These are phyloP conservation scores for Vannuccia rotundouncinata DNA, from an alignment of 2,888 invertebrate species.

Conservation along the genomic window DNA sequence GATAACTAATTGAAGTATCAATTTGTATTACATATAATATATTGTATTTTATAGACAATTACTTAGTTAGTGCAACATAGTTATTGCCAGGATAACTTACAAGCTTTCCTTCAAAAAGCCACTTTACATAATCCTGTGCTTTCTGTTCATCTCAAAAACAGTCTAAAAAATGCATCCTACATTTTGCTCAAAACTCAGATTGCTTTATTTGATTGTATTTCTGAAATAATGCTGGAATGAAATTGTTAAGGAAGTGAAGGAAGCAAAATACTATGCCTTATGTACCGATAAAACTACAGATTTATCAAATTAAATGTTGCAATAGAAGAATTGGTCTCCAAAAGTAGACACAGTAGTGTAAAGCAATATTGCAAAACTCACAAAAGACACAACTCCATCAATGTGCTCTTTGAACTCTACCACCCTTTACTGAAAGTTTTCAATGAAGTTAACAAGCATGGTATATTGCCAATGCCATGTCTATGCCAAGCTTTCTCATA, in stretches of 20 bases:
- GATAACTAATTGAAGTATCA: too few species aligned
- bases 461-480: conserved; percentile 13
- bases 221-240: neutral
- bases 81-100: neutral
- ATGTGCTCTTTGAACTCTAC: conserved; percentile 17
- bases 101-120: neutral
- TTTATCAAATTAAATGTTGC: neutral
- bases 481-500: neutral
- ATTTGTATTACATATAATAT: too few species aligned
- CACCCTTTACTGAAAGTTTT: conserved; percentile 12
- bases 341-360: neutral
- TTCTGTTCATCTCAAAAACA: neutral
- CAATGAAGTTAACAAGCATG: conserved; percentile 7
- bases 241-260: neutral
- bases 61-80: too few species aligned
- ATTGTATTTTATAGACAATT: too few species aligned
- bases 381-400: conserved; percentile 21
- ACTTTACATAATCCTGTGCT: neutral
- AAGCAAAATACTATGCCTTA: neutral
- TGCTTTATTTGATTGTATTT: neutral
- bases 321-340: neutral
- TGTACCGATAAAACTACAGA: neutral
- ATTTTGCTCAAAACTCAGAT: neutral
- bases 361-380: neutral
- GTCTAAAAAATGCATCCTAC: neutral